Base-by-base conservation (phyloP, 2,113 vertebrate species). In the Pteruthius melanotis region DNA sequence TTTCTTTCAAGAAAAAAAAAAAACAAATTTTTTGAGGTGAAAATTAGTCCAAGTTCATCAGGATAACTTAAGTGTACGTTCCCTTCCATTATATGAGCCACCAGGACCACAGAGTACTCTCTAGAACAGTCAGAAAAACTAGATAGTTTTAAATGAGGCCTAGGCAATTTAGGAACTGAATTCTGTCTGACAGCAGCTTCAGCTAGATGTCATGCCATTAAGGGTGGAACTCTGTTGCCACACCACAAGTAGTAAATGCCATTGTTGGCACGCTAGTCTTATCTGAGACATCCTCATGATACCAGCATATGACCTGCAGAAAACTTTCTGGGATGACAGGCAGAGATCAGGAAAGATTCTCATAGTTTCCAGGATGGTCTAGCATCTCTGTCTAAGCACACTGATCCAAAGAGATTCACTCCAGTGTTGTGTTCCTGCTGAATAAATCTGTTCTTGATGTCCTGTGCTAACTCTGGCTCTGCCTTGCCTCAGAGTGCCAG, bases 401-500 rank as follows among this genome's bases (percentile, higher is more conserved):
- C 8, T 23, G 56, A 75, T 39, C 15, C 26, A 52, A 87, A 54
- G 12, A 45, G 11, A 65, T 77, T 44, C 22, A 15, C 13, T 63
- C 6, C 21, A 53, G 24, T 21, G 15, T 45, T 83, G 30, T 47
- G 21, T 15, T 93, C 54, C 31, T n/a, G 4, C 24, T 77, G 31
- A 69, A 52, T 50, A 15, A 93, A 80, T n/a, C 40, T 71, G 30
- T 63, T 87, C 88, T 65, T 89, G 42, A 61, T 95, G 68, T 89
- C 78, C 70, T 89, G 68, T 91, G 35, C 27, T 65, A 81, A 31
- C 39, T 89, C 86, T 72, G 71, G 15, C 33, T 66, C 69, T 80
- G 53, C 31, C 69, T 97, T 98, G 71, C 17, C 64, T 94, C 64
- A 40, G 90, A 83, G 39, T 87, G 71, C 94, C 95, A 93, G 80